phyloP scores from a whole-genome alignment of 2,888 invertebrate genomes.

The Acleris holmiana region DNA sequence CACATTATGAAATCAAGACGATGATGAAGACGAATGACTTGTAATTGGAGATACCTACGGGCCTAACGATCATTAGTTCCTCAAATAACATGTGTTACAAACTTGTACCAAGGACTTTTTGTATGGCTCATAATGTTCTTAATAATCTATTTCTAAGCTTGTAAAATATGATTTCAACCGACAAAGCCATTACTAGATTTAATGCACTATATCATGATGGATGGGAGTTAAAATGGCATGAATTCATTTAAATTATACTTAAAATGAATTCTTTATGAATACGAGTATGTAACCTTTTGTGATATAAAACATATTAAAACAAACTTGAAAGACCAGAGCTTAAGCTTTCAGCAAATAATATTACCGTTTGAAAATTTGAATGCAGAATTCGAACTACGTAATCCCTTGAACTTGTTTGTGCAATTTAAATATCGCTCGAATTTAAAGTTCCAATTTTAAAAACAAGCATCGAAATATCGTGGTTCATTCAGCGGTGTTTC shows the following conservation, averaged over 20 bases:
- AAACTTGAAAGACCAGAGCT: too few relatives aligned
- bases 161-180: constrained; percentile 20
- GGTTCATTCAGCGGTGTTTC: not conserved
- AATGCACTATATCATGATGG: constrained; percentile 17
- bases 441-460: too few relatives aligned
- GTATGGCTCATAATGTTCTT: constrained; percentile 15
- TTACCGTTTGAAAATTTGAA: constrained; percentile 9
- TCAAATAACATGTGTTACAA: constrained; percentile 17
- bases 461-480: too few relatives aligned
- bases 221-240: not conserved
- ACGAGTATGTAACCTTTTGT: too few relatives aligned
- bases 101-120: constrained; percentile 20
- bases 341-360: too few relatives aligned
- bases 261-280: not conserved
- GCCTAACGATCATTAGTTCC: not conserved
- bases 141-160: constrained; percentile 19
- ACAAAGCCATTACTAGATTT: constrained; percentile 13
- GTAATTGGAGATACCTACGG: not conserved
- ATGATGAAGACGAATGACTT: not conserved
- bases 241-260: not conserved
- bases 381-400: constrained; percentile 10
- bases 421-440: too few relatives aligned
- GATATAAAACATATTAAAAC: too few relatives aligned
- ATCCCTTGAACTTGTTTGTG: too few relatives aligned
- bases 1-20: too few relatives aligned